These are phyloP conservation scores for Drosophila affinis DNA, from an alignment of 2,888 invertebrate species.

Conservation along the genomic window DNA sequence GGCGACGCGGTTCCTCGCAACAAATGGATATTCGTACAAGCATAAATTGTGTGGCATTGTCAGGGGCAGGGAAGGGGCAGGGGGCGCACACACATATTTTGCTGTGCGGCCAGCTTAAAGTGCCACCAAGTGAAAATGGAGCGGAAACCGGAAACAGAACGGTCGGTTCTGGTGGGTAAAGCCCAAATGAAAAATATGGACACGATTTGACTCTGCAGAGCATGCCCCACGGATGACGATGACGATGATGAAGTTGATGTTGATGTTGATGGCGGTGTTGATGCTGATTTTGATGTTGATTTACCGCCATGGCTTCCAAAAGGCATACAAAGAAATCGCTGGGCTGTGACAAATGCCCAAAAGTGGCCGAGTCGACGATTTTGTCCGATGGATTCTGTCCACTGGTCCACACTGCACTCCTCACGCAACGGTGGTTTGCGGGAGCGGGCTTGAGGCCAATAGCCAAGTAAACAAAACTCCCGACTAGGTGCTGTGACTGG, in stretches of 20 bases:
- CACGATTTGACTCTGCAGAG: slow-evolving; percentile 15
- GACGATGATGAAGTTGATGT: slow-evolving; percentile 1
- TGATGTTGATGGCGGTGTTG: slow-evolving; percentile 15
- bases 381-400: too few relatives aligned
- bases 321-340: slow-evolving; percentile 63
- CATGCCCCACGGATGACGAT: neutral
- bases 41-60: too few relatives aligned
- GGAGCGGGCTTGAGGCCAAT: too few relatives aligned
- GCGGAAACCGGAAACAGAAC: slow-evolving; percentile 12
- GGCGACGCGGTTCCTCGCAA: slow-evolving; percentile 5
- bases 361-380: slow-evolving; percentile 42
- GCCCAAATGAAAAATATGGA: slow-evolving; percentile 31
- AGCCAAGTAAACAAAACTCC: too few relatives aligned
- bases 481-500: too few relatives aligned
- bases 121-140: slow-evolving; percentile 26
- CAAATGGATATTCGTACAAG: slow-evolving; percentile 31
- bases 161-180: neutral
- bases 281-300: slow-evolving; percentile 56
- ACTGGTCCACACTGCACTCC: too few relatives aligned
- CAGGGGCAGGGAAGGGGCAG: too few relatives aligned
- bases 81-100: neutral
- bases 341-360: slow-evolving; percentile 52
- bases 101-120: slow-evolving; percentile 13
- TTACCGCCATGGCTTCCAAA: slow-evolving; percentile 38
- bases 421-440: too few relatives aligned